Conservation (phyloP, 1,140 invertebrate genomes). For the Proales similis region DNA sequence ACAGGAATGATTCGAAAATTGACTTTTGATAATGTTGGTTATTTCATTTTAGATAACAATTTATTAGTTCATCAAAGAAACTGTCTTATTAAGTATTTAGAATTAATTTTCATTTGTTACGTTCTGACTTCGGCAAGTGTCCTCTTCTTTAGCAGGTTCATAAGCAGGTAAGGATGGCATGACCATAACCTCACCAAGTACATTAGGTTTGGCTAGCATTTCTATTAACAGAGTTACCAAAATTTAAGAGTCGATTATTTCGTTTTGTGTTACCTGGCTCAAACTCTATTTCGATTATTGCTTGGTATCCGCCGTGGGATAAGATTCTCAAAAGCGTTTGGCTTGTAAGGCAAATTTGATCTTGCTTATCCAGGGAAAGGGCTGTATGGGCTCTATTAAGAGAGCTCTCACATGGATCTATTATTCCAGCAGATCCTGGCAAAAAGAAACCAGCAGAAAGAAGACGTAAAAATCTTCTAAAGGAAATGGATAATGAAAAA, state of each 20-base stretch:
- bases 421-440: slow-evolving; percentile 84
- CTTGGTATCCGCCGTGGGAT: slow-evolving; percentile 80
- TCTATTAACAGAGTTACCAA: slow-evolving; percentile 45
- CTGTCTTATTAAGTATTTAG: no score
- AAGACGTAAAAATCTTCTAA: slow-evolving; percentile 73
- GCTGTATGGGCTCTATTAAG: slow-evolving; percentile 79
- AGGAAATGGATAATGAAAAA: slow-evolving; percentile 53
- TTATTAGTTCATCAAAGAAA: no score
- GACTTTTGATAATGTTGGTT: no score
- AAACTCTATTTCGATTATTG: slow-evolving; percentile 68
- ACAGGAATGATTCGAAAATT: no score
- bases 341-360: slow-evolving; percentile 81
- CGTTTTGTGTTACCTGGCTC: slow-evolving; percentile 55
- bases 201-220: slow-evolving; percentile 68
- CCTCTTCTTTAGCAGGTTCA: slow-evolving; percentile 53
- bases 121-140: no score
- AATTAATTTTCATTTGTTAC: no score
- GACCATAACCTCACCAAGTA: slow-evolving; percentile 88
- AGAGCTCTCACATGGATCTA: slow-evolving; percentile 83
- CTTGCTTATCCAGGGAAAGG: slow-evolving; percentile 87
- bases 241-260: neutral
- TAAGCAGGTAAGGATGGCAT: slow-evolving; percentile 83
- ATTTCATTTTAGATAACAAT: no score
- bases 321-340: slow-evolving; percentile 79
- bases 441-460: slow-evolving; percentile 86